Evolutionary conservation across 2,113 vertebrate species (phyloP).

Genomic region (Dromiciops gliroides): DNA sequence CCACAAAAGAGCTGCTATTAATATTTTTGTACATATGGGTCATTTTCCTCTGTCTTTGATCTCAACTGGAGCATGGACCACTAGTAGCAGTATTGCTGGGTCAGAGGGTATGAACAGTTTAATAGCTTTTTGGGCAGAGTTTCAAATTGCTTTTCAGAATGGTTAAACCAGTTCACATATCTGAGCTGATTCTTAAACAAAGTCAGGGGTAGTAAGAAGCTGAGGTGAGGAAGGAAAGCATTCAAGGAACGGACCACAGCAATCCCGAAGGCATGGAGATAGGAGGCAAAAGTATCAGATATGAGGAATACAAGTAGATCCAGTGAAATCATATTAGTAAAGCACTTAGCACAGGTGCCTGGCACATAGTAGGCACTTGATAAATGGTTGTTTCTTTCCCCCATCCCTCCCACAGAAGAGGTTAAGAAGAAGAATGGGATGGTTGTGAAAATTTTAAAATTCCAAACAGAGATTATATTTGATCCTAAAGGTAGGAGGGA

Average conservation of each 20-base stretch:
- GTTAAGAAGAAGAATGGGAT: background rate
- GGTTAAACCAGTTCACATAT: background rate
- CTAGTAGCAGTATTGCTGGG: background rate
- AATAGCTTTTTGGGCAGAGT: conserved; percentile 2
- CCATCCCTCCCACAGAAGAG: background rate
- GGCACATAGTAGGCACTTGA: background rate
- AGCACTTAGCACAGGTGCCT: background rate
- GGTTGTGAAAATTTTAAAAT: background rate
- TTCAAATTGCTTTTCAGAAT: background rate
- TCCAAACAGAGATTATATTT: background rate
- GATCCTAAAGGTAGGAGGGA: background rate
- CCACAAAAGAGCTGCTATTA: background rate
- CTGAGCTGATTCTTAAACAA: background rate
- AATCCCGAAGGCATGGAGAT: background rate
- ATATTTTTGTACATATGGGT: background rate
- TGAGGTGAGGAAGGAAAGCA: background rate
- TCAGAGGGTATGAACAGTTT: background rate
- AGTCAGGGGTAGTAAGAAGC: background rate
- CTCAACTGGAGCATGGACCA: background rate
- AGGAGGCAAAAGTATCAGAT: background rate
- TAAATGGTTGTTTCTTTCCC: background rate
- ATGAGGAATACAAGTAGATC: background rate
- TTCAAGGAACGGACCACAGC: background rate
- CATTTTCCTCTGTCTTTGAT: background rate
- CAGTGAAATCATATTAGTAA: background rate